Evolutionary conservation across 2,113 vertebrate genomes (phyloP), one percentile per base, ranked within the genome.

Genomic region (Stercorarius parasiticus): DNA sequence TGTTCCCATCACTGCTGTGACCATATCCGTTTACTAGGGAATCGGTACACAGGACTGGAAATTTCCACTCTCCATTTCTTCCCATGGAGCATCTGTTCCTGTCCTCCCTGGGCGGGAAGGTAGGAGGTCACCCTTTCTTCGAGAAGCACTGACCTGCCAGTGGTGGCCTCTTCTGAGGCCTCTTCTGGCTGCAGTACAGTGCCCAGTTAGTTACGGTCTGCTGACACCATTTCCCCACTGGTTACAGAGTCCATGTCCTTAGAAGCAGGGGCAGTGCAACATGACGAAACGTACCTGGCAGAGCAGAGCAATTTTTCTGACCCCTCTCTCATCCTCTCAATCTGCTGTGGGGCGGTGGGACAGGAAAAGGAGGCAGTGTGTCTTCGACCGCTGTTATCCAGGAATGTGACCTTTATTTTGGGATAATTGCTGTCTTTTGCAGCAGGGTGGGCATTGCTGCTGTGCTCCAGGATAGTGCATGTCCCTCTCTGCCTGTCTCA

Each of bases 271-370:
- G 79, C 84, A 87, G n/a, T 76, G 30, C 73, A 85, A 30, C 1
- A 0, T 5, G 43, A 40, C 0, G 0, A 82, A 89, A 65, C 0
- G 0, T 12, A 9, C 18, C 40, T 67, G 62, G 38, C 5, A 5
- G 55, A 86, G 15, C 27, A 47, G 18, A 1, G 2, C 7, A 22
- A 18, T 82, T 72, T 78, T 69, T 55, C 56, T 0, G 2, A 5
- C 6, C 38, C 14, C 11, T 23, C 17, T 80, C 29, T 88, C 26
- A 55, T 27, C 25, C 13, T 55, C 38, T 74, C 45, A 45, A 2
- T 78, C 47, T 0, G 0, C 18, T 3, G 2, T 1, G 5, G 76
- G 70, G 52, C 53, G 67, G 42, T 64, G 25, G 38, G 27, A 38
- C 29, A 59, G 26, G 47, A 52, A 82, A 19, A 19, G 34, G 27